Evolutionary conservation across 2,888 invertebrate genomes (phyloP).

Genomic region (Drosophila villosipedis): DNA sequence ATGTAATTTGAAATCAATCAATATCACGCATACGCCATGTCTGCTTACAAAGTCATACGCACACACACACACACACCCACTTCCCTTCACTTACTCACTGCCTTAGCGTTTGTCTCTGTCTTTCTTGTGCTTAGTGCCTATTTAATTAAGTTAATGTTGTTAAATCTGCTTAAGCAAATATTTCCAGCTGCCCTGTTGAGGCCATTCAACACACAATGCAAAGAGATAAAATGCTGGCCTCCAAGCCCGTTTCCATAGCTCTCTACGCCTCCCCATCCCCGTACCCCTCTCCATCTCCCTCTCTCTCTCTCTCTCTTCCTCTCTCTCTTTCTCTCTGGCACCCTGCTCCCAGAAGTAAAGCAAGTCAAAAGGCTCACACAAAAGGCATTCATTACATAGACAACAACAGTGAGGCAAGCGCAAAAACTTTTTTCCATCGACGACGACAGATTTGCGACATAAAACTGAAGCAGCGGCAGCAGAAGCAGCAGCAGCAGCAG

Average conservation of each 20-base stretch:
- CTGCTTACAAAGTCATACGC: conserved; percentile 34
- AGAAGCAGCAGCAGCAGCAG: conserved; percentile 27
- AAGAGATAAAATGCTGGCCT: conserved; percentile 63
- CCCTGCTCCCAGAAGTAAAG: conserved; percentile 49
- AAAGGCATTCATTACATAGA: conserved; percentile 78
- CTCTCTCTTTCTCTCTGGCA: background rate
- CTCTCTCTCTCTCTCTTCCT: background rate
- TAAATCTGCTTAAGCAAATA: conserved; percentile 81
- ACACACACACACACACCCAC: conserved; percentile 8
- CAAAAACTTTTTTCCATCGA: conserved; percentile 73
- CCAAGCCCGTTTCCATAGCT: background rate
- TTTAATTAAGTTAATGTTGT: conserved; percentile 81
- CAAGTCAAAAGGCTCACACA: conserved; percentile 66
- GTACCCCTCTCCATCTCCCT: background rate
- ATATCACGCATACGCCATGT: conserved; percentile 71
- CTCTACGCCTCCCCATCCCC: background rate
- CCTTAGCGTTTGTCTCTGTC: conserved; percentile 12
- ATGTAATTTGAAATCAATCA: conserved; percentile 75
- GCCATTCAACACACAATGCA: conserved; percentile 76
- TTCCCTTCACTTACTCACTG: background rate
- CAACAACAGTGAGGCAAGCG: conserved; percentile 49
- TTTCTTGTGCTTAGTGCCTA: conserved; percentile 72
- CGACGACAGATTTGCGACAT: conserved; percentile 79
- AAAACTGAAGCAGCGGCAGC: conserved; percentile 36
- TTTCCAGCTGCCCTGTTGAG: conserved; percentile 58